Base-by-base conservation (phyloP, 2,888 invertebrate species). In the Tiliacea citrago region DNA sequence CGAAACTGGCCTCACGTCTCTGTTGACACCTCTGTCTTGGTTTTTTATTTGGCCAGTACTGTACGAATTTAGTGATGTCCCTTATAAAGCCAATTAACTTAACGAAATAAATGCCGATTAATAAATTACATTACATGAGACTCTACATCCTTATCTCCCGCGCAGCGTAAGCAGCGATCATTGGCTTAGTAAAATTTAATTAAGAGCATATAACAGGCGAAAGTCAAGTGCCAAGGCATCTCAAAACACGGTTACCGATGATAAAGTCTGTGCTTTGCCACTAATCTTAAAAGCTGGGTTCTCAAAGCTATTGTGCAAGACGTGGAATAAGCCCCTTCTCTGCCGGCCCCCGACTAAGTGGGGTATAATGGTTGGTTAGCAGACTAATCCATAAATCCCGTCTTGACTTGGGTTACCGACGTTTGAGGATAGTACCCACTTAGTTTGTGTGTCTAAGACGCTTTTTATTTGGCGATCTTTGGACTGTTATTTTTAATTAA, bases 291-390 rank as follows among this genome's bases (percentile, higher is more conserved):
- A 84, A 85, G 85, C 84, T 82, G 72, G 83, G 79, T 67, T 72
- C 81, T 75, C 75, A 76, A 78, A 86, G 78, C 80, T 82, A 86
- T 85, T 86, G 87, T 85, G 88, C 82, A 85, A 79, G 83, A 84
- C 68, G 87, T 79, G 82, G 86, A 86, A 86, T 88, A 88, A 88
- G 86, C 88, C 78, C 66, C 73, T 47, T 70, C 86, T 79, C 84
- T 85, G 79, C 81, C 75, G 81, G 75, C 82, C 78, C 86, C 74
- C 71, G 73, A 78, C 84, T 87, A 87, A 88, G 85, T 86, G 88
- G 79, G 79, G 88, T 85, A 86, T 87, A 88, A 87, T 86, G 87
- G 87, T 84, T 84, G 87, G 87, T 88, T 85, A 84, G 82, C 85
- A 73, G 85, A 77, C 84, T 87, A 88, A 87, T 87, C 87, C 84